Conservation (phyloP, 2,888 invertebrate species). For the Phorcus lineatus region DNA sequence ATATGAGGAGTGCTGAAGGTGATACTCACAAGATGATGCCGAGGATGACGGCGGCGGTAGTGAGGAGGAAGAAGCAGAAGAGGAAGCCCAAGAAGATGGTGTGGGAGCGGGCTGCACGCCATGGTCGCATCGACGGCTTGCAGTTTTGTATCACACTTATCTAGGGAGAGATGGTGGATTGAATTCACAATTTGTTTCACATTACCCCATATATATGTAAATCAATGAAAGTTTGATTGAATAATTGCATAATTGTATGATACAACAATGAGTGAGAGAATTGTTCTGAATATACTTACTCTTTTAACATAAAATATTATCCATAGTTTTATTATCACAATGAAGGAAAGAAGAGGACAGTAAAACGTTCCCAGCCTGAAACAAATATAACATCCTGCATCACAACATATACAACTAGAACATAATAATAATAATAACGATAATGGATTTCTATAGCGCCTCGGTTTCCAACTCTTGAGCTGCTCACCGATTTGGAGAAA, state of each 20-base stretch:
- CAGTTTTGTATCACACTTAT: constrained; percentile 81
- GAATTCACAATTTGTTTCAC: too few species aligned
- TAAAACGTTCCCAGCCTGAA: constrained; percentile 82
- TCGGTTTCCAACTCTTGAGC: too few species aligned
- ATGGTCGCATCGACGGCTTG: constrained; percentile 82
- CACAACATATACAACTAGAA: not conserved
- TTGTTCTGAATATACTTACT: constrained; percentile 58
- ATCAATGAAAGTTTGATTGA: too few species aligned
- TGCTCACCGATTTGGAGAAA: too few species aligned
- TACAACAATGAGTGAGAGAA: not conserved
- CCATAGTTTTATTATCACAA: constrained; percentile 83
- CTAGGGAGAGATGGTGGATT: constrained; percentile 46
- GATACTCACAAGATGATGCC: constrained; percentile 68
- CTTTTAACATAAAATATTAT: constrained; percentile 85
- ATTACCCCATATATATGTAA: too few species aligned
- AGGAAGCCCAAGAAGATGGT: constrained; percentile 80
- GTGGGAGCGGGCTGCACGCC: constrained; percentile 85
- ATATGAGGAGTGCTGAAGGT: too few species aligned
- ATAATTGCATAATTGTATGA: not conserved
- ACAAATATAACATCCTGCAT: constrained; percentile 18
- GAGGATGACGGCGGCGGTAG: constrained; percentile 64
- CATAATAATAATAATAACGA: too few species aligned
- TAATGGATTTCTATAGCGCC: too few species aligned
- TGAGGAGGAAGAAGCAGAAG: constrained; percentile 69
- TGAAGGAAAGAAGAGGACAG: constrained; percentile 82